Percentiles rank a stretch among this genome's conserved stretches.
Evolutionary conservation across 2,888 invertebrate genomes (phyloP).

Genomic region (Drosophila neonasuta): DNA sequence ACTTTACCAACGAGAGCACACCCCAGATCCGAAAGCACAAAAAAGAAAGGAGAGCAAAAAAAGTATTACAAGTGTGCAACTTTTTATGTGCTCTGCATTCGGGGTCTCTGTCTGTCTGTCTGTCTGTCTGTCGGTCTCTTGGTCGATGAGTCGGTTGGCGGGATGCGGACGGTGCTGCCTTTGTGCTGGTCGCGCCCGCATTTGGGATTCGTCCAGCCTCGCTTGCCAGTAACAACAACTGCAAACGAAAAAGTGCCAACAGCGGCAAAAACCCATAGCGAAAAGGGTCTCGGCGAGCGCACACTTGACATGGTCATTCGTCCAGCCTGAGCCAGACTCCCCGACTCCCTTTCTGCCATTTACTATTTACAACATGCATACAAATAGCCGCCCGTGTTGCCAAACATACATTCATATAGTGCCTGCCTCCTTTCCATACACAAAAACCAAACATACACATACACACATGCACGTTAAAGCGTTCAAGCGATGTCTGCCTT

Average conservation of each 20-base stretch:
- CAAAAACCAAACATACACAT: background rate
- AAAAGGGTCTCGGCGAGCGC: constrained; percentile 27
- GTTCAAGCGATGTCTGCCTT: constrained; percentile 20
- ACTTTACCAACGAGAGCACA: constrained; percentile 5
- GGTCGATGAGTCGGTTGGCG: background rate
- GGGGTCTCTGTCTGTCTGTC: background rate
- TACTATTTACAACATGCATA: constrained; percentile 54
- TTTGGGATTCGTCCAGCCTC: constrained; percentile 11
- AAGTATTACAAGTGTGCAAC: constrained; percentile 41
- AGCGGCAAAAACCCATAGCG: constrained; percentile 26
- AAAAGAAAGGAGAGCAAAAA: background rate
- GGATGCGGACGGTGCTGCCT: constrained; percentile 18
- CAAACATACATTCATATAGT: constrained; percentile 3
- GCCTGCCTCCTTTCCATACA: constrained; percentile 2
- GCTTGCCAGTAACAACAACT: constrained; percentile 22
- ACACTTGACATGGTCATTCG: constrained; percentile 69
- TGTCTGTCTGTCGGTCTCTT: background rate
- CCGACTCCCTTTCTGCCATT: constrained; percentile 11
- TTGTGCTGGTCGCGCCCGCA: constrained; percentile 41
- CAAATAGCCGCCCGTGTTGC: constrained; percentile 40
- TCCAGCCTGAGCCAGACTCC: constrained; percentile 37
- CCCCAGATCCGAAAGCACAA: background rate
- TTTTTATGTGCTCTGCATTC: constrained; percentile 36
- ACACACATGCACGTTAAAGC: background rate
- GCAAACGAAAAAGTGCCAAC: constrained; percentile 22